phyloP scores from a whole-genome alignment of 2,797 vertebrate genomes.

The Chloroceryle inda region DNA sequence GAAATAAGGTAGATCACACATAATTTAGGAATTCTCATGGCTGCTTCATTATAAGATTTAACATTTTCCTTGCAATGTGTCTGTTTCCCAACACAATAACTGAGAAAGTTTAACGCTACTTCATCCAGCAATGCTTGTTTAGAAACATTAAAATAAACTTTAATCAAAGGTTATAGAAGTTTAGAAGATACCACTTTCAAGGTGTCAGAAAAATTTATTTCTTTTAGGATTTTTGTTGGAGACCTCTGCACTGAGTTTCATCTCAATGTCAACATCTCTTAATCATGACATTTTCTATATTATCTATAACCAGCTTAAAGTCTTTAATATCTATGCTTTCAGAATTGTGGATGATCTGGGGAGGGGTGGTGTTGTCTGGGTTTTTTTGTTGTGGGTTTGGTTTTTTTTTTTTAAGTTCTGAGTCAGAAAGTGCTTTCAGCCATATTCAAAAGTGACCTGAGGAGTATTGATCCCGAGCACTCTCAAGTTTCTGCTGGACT shows the following conservation, averaged over 20 bases:
- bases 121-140: not conserved
- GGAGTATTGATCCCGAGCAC: not conserved
- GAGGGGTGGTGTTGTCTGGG: too few species aligned
- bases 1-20: not conserved
- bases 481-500: rapidly evolving
- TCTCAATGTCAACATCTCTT: not conserved
- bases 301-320: not conserved
- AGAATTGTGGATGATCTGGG: not conserved
- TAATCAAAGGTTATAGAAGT: constrained; percentile 6
- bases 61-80: not conserved
- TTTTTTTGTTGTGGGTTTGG: not conserved
- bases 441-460: not conserved
- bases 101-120: not conserved
- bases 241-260: not conserved
- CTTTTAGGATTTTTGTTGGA: not conserved
- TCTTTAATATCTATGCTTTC: not conserved
- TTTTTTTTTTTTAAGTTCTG: not conserved
- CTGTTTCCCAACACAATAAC: not conserved
- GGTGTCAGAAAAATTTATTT: not conserved
- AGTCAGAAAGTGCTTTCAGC: not conserved
- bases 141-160: not conserved
- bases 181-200: not conserved
- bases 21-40: not conserved
- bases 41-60: not conserved
- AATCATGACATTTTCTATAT: not conserved